Evolutionary conservation across 2,113 vertebrate species (phyloP), one percentile per base, ranked within the genome.

Genomic region (Acrocephalus kingi): DNA sequence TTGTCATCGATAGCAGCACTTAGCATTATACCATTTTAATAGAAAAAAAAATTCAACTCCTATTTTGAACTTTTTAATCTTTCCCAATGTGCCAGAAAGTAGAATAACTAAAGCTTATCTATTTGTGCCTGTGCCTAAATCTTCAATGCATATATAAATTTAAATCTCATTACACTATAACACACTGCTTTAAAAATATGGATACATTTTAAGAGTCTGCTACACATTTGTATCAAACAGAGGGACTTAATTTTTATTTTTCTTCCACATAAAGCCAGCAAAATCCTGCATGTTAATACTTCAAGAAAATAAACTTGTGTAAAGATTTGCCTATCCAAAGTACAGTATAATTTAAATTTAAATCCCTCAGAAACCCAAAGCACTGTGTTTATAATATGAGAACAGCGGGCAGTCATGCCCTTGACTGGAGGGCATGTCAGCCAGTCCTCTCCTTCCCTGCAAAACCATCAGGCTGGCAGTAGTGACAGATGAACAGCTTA

Each of bases 401-500:
- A 98, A 98, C 96, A 97, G 98, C 75, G 79, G 98, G 98, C 97
- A 98, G 97, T 95, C 96, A 72, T 98, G 97, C 98, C 98, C 98
- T 98, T 99, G 97, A 98, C 98, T 98, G 97, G 98, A 98, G 98
- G 98, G 97, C 98, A 98, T 98, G 97, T 98, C 98, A 98, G 97
- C 97, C 78, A 97, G 96, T 97, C 94, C 96, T 98, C 83, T 94
- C 96, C 93, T 98, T 97, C 97, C 95, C 96, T 97, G 96, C 90
- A 96, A 97, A 98, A 96, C 96, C 97, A 97, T 98, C 97, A 98
- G 97, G 88, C 97, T 98, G 98, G 98, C 98, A 98, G 97, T 97
- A 95, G 96, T 98, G 98, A 98, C 98, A 98, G 98, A 98, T 98
- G 98, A 98, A 98, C 98, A 98, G 98, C 97, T 98, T 98, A 98